Evolutionary conservation across 2,888 invertebrate genomes (phyloP), one percentile per base, ranked within the genome.

Genomic region (Erebia aethiops): DNA sequence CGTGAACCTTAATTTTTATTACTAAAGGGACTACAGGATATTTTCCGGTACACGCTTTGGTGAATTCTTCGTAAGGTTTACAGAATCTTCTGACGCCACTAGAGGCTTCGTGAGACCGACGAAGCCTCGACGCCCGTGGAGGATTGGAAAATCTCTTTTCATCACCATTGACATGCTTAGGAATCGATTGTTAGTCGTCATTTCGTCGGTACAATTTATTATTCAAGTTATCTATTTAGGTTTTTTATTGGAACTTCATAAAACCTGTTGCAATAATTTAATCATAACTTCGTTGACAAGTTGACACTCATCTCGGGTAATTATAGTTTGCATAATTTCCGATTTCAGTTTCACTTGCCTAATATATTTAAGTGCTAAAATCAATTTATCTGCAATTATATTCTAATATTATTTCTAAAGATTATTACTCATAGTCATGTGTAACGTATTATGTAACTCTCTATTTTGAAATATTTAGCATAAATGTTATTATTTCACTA

Each of bases 311-410:
- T 62, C 62, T 62, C 9, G 9, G 21, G 21, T 49, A 21, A 11
- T 21, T 46, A 26, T 41, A 16, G 35, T 61, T 43, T 62, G 62
- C 62, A 49, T 62, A 62, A 62, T 62, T 62, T 62, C 62, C 14
- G 21, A 49, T 62, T 46, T 61, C 16, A 13, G 41, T 61, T 62
- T 62, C 62, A 49, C 46, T 62, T 62, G 49, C 21, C 21, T 21
- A 61, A 61, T 56, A 56, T 18, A 61, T 61, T 61, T 46, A 46
- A 46, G 61, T 61, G 61, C 46, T 61, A 46, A 18, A 61, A 18
- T 18, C 10, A 61, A 61, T 60, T 60, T 41, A 60, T 61, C 43
- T 46, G 49, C 7, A 14, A 49, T 62, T 62, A 62, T 62, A 21
- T 49, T 49, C 9, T 4, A 21, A 62, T 49, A 49, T 62, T 26